Conservation (phyloP, 2,888 invertebrate genomes). For the Pristionchus fissidentatus region DNA sequence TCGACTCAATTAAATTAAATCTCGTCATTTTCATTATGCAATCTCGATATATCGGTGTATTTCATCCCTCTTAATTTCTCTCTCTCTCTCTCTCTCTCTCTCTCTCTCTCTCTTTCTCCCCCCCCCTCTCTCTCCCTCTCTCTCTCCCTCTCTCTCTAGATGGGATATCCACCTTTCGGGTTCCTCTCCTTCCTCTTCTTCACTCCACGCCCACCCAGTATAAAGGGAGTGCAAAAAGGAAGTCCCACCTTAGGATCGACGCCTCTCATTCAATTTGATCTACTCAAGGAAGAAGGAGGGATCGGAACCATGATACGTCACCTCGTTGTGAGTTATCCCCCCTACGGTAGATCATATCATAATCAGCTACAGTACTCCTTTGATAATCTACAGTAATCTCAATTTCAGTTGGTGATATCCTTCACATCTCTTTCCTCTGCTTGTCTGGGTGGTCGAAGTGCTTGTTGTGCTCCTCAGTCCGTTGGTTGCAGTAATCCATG, state of each 20-base stretch:
- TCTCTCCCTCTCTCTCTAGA: not conserved
- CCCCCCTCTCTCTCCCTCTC: not conserved
- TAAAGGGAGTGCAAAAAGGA: conserved; percentile 36
- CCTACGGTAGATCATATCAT: not conserved
- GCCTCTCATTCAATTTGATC: not conserved
- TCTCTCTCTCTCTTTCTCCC: not conserved
- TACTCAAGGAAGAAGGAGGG: not conserved
- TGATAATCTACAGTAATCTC: too few species aligned
- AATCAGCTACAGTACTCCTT: not conserved
- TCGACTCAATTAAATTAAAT: too few species aligned
- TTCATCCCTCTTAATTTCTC: not conserved
- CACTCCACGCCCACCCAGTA: not conserved
- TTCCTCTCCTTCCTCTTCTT: not conserved
- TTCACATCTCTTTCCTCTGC: not conserved
- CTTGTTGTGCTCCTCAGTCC: not conserved
- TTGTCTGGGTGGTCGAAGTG: conserved; percentile 19
- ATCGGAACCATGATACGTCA: not conserved
- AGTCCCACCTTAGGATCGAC: conserved; percentile 7
- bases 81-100: not conserved
- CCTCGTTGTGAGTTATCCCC: not conserved
- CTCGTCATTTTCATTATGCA: conserved; percentile 1
- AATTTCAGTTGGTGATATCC: not conserved
- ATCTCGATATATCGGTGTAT: not conserved
- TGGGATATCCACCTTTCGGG: conserved; percentile 25
- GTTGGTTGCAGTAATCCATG: not conserved